Percentiles rank a stretch among this genome's conserved stretches.
These are phyloP conservation scores for Neolamprologus caudopunctatus DNA, from an alignment of 2,113 vertebrate genomes.

Conservation along the genomic window DNA sequence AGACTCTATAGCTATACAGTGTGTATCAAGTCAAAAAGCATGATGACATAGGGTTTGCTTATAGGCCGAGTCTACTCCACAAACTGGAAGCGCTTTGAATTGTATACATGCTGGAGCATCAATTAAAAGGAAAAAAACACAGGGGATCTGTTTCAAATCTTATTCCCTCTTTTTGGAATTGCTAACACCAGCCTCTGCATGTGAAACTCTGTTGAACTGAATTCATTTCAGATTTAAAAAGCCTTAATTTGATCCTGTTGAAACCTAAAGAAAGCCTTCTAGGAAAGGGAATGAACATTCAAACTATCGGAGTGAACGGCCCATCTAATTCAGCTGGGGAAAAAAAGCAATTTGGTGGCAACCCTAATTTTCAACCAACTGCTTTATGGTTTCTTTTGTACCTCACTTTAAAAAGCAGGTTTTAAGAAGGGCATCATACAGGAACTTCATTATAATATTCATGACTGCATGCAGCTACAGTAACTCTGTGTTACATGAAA, in stretches of 20 bases:
- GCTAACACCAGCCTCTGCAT: background rate
- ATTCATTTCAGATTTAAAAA: background rate
- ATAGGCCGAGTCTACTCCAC: background rate
- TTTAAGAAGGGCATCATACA: background rate
- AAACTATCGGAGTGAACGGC: background rate
- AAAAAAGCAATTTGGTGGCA: background rate
- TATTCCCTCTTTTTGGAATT: background rate
- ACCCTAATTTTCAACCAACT: background rate
- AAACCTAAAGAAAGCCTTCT: background rate
- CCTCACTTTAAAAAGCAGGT: background rate
- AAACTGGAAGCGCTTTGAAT: background rate
- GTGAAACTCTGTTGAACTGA: background rate
- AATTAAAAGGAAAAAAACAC: background rate
- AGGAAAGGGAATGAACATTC: background rate
- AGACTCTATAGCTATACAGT: background rate
- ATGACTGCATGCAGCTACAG: background rate
- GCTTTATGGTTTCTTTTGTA: background rate
- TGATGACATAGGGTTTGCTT: background rate
- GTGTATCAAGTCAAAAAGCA: background rate
- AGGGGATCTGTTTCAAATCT: background rate
- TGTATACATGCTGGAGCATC: background rate
- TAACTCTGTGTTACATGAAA: constrained; percentile 30
- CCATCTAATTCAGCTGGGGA: background rate
- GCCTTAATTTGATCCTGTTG: background rate
- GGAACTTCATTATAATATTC: background rate